Percentiles rank a stretch among this genome's conserved stretches.
Conservation (phyloP, 2,113 vertebrate species). For the Harpagus bidentatus region DNA sequence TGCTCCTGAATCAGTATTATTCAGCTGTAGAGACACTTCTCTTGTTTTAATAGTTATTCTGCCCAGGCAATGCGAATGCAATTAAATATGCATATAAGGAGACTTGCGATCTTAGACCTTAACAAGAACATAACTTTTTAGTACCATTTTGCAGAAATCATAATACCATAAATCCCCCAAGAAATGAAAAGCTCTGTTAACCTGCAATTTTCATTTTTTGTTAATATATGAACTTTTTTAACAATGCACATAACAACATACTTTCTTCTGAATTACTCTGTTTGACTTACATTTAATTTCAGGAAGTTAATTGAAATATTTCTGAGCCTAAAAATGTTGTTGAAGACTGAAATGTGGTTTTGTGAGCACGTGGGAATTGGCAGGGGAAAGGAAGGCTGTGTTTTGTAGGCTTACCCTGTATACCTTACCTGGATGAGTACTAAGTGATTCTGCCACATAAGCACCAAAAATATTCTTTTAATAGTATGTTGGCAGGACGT, state of each 20-base stretch:
- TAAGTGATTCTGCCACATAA: background rate
- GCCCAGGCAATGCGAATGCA: background rate
- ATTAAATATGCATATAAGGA: accelerated
- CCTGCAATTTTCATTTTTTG: accelerated
- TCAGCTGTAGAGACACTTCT: background rate
- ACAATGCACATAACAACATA: accelerated
- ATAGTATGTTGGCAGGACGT: background rate
- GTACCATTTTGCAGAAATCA: background rate
- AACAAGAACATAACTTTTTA: background rate
- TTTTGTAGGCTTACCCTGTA: background rate
- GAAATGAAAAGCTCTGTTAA: background rate
- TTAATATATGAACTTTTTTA: background rate
- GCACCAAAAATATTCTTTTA: background rate
- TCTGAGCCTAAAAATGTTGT: background rate
- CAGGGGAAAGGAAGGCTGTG: background rate
- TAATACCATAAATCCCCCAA: background rate
- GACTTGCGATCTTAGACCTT: background rate
- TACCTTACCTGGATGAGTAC: background rate
- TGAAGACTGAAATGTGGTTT: background rate
- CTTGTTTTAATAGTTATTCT: background rate
- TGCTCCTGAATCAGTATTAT: background rate
- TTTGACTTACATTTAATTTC: background rate
- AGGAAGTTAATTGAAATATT: background rate
- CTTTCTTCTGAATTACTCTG: background rate
- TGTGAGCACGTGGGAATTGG: background rate